Evolutionary conservation across 2,113 vertebrate genomes (phyloP), one percentile per base, ranked within the genome.

Genomic region (Scytalopus superciliaris): DNA sequence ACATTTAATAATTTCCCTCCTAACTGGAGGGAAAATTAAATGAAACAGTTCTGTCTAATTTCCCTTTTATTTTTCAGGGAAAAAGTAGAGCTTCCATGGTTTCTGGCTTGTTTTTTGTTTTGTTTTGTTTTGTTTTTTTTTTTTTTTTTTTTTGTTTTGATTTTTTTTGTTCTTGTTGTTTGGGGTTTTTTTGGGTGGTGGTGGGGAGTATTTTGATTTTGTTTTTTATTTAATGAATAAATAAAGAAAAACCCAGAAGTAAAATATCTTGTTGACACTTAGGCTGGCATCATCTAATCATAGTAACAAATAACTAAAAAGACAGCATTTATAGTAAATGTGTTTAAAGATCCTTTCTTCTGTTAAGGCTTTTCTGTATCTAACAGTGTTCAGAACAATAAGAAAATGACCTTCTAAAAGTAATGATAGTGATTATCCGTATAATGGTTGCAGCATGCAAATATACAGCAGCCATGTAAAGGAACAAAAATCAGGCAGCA

Each of bases 401-500:
- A 78, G 85, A 62, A 89, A 96, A 93, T 53, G 91, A 84, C 52
- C 92, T 97, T 91, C 92, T 95, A 84, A 93, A 96, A 85, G 62
- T 77, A 67, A 96, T 78, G 64, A 73, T 5, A 42, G 67, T 62
- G 89, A 97, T 96, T 89, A 93, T 72, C 75, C 69, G 59, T 57
- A 31, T 78, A 94, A 96, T 77, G 89, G 87, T 25, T 67, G 44
- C 27, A 81, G 79, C 49, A 97, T 90, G 87, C 74, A 97, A 96
- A 91, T 90, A 93, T 69, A 96, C 6, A 92, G 64, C 79, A 96
- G 84, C 39, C 69, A 47, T 50, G 96, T 35, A 88, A 95, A 90
- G 22, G 81, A 91, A 91, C 69, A 94, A 92, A 96, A 84, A 92
- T 55, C 94, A 98, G 97, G 97, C 87, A 98, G 95, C 87, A 97